These are phyloP conservation scores for Spatulosminthurus flaviceps DNA, from an alignment of 2,888 invertebrate species.

Conservation along the genomic window DNA sequence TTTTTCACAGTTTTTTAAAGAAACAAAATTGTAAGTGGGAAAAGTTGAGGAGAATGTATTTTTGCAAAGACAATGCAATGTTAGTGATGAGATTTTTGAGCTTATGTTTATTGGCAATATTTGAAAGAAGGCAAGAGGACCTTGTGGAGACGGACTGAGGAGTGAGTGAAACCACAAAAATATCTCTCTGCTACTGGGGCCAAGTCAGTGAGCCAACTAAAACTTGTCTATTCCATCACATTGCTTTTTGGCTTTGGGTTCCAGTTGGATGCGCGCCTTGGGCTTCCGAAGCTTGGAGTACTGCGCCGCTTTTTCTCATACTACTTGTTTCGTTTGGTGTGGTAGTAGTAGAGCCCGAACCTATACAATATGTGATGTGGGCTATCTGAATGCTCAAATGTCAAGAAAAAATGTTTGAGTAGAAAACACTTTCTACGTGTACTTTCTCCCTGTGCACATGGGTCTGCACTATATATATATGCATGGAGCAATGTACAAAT, in stretches of 20 bases:
- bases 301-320: constrained; percentile 35
- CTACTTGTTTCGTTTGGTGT: too few species aligned
- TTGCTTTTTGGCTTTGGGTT: constrained; percentile 43
- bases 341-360: too few species aligned
- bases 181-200: constrained; percentile 22
- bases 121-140: background rate
- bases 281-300: background rate
- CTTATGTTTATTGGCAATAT: too few species aligned
- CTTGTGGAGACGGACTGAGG: background rate
- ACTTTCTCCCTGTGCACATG: background rate
- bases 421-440: background rate
- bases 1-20: too few species aligned
- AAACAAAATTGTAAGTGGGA: too few species aligned
- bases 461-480: background rate
- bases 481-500: too few species aligned
- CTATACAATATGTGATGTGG: constrained; percentile 3
- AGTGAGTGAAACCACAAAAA: constrained; percentile 4
- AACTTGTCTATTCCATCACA: constrained; percentile 16
- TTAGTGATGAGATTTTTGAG: too few species aligned
- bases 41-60: too few species aligned
- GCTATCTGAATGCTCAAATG: background rate
- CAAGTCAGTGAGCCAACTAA: constrained; percentile 47
- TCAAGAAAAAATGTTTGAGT: background rate
- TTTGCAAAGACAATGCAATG: too few species aligned
- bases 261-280: constrained; percentile 43